Percentiles rank a stretch among this genome's conserved stretches.
These are phyloP conservation scores for Bucorvus abyssinicus DNA, from an alignment of 2,797 vertebrate genomes.

Conservation along the genomic window DNA sequence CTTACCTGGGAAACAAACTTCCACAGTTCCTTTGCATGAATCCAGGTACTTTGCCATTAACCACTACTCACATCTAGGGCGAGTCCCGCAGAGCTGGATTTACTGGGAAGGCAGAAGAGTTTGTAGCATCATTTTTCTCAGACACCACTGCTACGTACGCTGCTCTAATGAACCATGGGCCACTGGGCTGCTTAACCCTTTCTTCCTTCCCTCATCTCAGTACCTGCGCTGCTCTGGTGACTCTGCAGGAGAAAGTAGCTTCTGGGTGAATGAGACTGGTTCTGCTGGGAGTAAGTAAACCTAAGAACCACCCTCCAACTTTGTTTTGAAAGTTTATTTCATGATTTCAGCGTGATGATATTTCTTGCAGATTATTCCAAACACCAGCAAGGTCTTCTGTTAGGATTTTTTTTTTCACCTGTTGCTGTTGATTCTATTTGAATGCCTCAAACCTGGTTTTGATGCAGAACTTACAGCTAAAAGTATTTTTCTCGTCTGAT, in stretches of 20 bases:
- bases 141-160: fast-evolving
- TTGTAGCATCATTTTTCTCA: neutral
- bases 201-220: neutral
- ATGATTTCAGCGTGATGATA: fast-evolving
- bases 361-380: neutral
- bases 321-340: neutral
- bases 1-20: neutral
- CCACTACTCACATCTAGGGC: neutral
- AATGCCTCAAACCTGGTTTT: conserved; percentile 33
- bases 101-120: neutral
- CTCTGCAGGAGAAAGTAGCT: fast-evolving
- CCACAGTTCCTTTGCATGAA: neutral
- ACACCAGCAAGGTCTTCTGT: neutral
- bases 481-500: conserved; percentile 65
- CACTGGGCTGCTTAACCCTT: neutral
- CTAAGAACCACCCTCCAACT: neutral
- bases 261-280: neutral
- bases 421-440: conserved; percentile 11
- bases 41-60: neutral
- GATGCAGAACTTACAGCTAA: neutral
- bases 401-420: neutral
- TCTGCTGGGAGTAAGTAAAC: neutral
- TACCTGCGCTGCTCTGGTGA: neutral
- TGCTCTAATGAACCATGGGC: neutral
- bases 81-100: neutral